Evolutionary conservation across 2,797 vertebrate species (phyloP).

Genomic region (Bradypodion pumilum): DNA sequence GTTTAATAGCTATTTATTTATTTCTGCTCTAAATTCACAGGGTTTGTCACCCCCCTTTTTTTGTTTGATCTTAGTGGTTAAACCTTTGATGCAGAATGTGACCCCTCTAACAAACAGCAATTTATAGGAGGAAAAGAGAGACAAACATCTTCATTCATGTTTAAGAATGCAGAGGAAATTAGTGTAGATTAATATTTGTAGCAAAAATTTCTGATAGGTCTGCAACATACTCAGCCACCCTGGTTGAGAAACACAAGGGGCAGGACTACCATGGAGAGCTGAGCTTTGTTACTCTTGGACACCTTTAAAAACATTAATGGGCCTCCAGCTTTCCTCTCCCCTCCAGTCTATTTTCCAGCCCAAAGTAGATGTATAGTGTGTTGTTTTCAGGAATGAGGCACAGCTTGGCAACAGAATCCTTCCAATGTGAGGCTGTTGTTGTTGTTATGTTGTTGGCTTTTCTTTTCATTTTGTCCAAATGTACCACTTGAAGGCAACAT

Average conservation of each 20-base stretch:
- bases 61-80: slow-evolving; percentile 81
- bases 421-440: background rate
- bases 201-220: slow-evolving; percentile 69
- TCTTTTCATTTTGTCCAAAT: background rate
- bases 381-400: slow-evolving; percentile 56
- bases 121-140: slow-evolving; percentile 80
- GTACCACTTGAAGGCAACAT: slow-evolving; percentile 15
- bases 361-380: slow-evolving; percentile 57
- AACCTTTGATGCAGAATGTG: slow-evolving; percentile 84
- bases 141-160: slow-evolving; percentile 83
- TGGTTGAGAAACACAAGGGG: slow-evolving; percentile 74
- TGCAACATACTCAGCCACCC: slow-evolving; percentile 73
- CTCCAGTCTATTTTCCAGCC: slow-evolving; percentile 66
- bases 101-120: slow-evolving; percentile 85
- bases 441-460: background rate
- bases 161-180: slow-evolving; percentile 78
- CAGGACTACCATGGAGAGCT: slow-evolving; percentile 71
- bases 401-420: slow-evolving; percentile 41
- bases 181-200: slow-evolving; percentile 77
- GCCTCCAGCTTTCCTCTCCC: slow-evolving; percentile 69
- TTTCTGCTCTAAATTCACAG: slow-evolving; percentile 80
- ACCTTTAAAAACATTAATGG: slow-evolving; percentile 74
- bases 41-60: slow-evolving; percentile 53
- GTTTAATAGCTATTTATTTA: slow-evolving; percentile 81
- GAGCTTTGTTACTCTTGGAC: slow-evolving; percentile 79